A percentile compares a stretch with the other conserved stretches of the same genome.
Conservation (phyloP, 2,113 vertebrate genomes). For the Taurulus bubalis region DNA sequence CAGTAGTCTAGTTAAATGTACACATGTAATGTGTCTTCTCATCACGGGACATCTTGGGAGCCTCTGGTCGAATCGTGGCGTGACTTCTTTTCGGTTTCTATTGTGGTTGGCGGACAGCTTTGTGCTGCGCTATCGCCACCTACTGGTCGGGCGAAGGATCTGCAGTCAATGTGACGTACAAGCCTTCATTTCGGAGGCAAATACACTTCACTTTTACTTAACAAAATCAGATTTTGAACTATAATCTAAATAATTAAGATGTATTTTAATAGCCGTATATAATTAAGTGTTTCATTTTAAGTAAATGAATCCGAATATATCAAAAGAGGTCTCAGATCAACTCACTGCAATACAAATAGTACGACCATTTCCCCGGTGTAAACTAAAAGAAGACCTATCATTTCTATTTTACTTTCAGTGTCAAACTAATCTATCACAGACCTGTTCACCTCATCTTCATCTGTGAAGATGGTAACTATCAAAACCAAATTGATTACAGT, state of each 20-base stretch:
- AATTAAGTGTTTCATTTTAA: neutral
- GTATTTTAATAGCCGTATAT: no score
- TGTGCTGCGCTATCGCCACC: neutral
- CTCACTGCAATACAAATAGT: neutral
- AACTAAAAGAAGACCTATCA: neutral
- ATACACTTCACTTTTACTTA: no score
- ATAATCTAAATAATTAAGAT: no score
- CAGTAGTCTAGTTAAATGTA: neutral
- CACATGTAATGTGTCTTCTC: neutral
- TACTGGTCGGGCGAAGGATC: neutral
- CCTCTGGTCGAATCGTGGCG: neutral
- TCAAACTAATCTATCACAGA: neutral
- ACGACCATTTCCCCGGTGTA: neutral
- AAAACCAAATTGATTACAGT: neutral
- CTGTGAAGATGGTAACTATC: neutral
- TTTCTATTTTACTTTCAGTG: neutral
- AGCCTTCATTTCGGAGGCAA: no score
- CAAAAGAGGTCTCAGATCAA: neutral
- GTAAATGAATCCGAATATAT: neutral
- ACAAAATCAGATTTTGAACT: no score
- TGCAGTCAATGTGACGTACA: neutral
- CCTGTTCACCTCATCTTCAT: neutral
- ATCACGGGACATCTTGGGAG: neutral
- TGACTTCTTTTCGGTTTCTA: slow-evolving; percentile 3
- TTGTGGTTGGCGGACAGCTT: neutral